A percentile compares a stretch with the other conserved stretches of the same genome.
These are phyloP conservation scores for Phasianus colchicus DNA, from an alignment of 2,113 vertebrate species.

Conservation along the genomic window DNA sequence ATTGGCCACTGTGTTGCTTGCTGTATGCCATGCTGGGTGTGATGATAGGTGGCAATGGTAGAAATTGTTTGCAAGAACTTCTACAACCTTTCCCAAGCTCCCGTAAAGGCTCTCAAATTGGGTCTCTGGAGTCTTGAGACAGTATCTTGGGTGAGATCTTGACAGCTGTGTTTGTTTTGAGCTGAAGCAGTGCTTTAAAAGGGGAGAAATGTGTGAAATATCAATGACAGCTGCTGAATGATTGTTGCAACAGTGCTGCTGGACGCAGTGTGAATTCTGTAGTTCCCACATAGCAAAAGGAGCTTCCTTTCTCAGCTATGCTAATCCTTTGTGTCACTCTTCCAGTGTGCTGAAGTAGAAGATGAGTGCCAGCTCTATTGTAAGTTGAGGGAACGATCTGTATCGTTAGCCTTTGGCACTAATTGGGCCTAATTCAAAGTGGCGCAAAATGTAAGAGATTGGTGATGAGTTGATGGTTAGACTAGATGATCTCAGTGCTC, in stretches of 20 bases:
- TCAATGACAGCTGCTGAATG: neutral
- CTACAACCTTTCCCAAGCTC: neutral
- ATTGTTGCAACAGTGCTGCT: neutral
- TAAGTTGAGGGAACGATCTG: neutral
- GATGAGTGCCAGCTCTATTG: fast-evolving
- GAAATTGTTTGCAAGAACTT: neutral
- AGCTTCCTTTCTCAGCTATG: neutral
- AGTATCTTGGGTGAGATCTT: neutral
- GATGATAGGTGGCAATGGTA: neutral
- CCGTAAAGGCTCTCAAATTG: neutral
- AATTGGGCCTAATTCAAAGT: neutral
- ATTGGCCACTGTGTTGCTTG: neutral
- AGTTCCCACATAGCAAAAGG: neutral
- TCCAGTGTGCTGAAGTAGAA: neutral
- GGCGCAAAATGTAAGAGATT: neutral
- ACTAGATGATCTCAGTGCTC: too few relatives aligned
- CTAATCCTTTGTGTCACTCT: neutral
- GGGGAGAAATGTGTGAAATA: neutral
- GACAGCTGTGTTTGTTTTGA: neutral
- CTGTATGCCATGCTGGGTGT: neutral
- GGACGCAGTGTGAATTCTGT: neutral
- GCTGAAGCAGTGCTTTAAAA: neutral
- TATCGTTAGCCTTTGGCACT: too few relatives aligned
- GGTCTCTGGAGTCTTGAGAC: neutral
- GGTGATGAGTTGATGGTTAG: too few relatives aligned